Evolutionary conservation across 2,113 vertebrate species (phyloP).

Genomic region (Peromyscus polionotus): DNA sequence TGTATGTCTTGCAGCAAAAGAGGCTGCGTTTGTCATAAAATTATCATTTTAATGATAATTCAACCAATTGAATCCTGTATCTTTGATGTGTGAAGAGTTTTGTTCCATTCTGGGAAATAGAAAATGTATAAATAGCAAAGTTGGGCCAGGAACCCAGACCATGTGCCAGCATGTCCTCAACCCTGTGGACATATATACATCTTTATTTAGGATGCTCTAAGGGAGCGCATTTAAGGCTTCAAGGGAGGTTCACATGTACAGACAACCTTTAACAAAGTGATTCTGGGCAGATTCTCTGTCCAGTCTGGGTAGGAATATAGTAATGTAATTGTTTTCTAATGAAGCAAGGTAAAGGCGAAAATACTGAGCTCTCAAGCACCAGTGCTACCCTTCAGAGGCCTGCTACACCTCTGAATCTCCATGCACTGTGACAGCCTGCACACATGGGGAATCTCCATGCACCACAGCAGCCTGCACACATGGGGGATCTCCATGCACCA

Average conservation of each 20-base stretch:
- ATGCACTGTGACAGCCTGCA: no score
- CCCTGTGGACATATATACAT: background rate
- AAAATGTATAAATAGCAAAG: background rate
- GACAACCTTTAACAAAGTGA: background rate
- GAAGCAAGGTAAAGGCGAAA: background rate
- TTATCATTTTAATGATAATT: slow-evolving; percentile 73
- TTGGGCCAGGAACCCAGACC: background rate
- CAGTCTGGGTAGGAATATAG: background rate
- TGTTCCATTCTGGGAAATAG: slow-evolving; percentile 65
- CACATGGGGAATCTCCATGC: no score
- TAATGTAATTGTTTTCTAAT: background rate
- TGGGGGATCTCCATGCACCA: background rate
- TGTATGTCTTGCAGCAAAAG: slow-evolving; percentile 43
- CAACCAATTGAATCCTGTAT: slow-evolving; percentile 48
- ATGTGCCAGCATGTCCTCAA: background rate
- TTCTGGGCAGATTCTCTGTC: background rate
- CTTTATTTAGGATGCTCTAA: slow-evolving; percentile 4
- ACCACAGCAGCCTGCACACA: no score
- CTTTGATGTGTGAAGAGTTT: slow-evolving; percentile 71
- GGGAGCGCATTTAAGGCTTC: background rate
- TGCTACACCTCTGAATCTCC: background rate
- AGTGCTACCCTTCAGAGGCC: background rate
- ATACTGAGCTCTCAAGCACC: background rate
- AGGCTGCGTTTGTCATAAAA: slow-evolving; percentile 30
- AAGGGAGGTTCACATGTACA: background rate